phyloP scores from a whole-genome alignment of 1,140 invertebrate species.

The Pseudomyrmex gracilis region DNA sequence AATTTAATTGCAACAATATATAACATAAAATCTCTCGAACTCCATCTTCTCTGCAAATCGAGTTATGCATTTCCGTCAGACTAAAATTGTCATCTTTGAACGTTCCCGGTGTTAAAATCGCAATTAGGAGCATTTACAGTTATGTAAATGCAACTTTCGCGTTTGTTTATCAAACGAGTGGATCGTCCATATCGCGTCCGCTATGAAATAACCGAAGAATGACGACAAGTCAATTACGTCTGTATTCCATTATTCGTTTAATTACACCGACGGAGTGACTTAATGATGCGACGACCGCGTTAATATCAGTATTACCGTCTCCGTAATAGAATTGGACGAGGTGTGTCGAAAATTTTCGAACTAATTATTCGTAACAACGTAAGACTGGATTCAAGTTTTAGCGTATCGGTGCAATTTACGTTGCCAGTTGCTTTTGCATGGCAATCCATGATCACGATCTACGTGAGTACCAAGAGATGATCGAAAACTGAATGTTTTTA shows the following conservation, averaged over 20 bases:
- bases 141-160: slow-evolving; percentile 27
- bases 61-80: slow-evolving; percentile 10
- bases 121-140: slow-evolving; percentile 12
- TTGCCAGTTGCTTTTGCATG: slow-evolving; percentile 20
- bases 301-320: slow-evolving; percentile 62
- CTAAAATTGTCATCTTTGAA: slow-evolving; percentile 27
- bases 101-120: slow-evolving; percentile 43
- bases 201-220: slow-evolving; percentile 18
- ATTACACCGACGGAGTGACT: slow-evolving; percentile 28
- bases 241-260: slow-evolving; percentile 49
- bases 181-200: slow-evolving; percentile 27
- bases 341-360: slow-evolving; percentile 15
- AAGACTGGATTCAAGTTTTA: slow-evolving; percentile 67
- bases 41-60: slow-evolving; percentile 4
- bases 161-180: slow-evolving; percentile 21
- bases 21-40: not conserved
- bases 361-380: slow-evolving; percentile 28
- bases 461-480: not conserved
- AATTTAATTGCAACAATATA: not conserved
- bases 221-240: slow-evolving; percentile 28
- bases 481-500: too few relatives aligned
- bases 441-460: slow-evolving; percentile 14
- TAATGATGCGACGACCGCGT: slow-evolving; percentile 43
- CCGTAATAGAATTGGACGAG: slow-evolving; percentile 49
- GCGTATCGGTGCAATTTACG: slow-evolving; percentile 1